These are phyloP conservation scores for Cuniculus paca DNA, from an alignment of 2,797 vertebrate species.

Conservation along the genomic window DNA sequence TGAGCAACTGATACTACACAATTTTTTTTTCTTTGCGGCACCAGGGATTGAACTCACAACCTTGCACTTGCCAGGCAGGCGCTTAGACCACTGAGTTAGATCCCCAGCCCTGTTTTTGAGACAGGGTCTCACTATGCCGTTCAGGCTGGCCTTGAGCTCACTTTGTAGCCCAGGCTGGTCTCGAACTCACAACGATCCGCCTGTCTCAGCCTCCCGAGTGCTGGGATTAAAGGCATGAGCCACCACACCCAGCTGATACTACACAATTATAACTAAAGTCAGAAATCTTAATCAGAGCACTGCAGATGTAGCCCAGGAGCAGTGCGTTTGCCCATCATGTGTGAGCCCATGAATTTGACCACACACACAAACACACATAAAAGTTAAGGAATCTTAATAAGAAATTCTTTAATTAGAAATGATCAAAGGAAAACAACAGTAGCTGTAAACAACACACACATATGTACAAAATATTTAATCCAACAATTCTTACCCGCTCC, in stretches of 20 bases:
- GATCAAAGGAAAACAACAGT: slow-evolving; percentile 44
- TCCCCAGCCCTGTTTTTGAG: too few species aligned
- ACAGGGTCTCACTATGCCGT: too few species aligned
- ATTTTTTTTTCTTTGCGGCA: too few species aligned
- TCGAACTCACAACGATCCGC: too few species aligned
- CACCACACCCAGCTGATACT: slow-evolving; percentile 51
- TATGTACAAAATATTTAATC: slow-evolving; percentile 1
- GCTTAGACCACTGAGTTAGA: too few species aligned
- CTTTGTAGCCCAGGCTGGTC: too few species aligned
- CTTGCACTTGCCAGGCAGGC: too few species aligned
- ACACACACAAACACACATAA: not conserved
- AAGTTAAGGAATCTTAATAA: slow-evolving; percentile 23
- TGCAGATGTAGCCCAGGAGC: not conserved
- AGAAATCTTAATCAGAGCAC: not conserved
- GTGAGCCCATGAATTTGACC: not conserved
- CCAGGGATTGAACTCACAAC: too few species aligned
- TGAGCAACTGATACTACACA: slow-evolving; percentile 23
- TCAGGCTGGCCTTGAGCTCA: too few species aligned
- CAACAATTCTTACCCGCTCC: slow-evolving; percentile 92
- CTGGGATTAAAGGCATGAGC: too few species aligned
- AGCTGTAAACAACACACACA: slow-evolving; percentile 42
- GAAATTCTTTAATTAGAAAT: not conserved
- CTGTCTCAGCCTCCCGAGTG: too few species aligned
- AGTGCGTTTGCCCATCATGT: not conserved
- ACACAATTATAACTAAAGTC: not conserved